phyloP scores from a whole-genome alignment of 2,888 invertebrate genomes.

The Eristalis tenax region DNA sequence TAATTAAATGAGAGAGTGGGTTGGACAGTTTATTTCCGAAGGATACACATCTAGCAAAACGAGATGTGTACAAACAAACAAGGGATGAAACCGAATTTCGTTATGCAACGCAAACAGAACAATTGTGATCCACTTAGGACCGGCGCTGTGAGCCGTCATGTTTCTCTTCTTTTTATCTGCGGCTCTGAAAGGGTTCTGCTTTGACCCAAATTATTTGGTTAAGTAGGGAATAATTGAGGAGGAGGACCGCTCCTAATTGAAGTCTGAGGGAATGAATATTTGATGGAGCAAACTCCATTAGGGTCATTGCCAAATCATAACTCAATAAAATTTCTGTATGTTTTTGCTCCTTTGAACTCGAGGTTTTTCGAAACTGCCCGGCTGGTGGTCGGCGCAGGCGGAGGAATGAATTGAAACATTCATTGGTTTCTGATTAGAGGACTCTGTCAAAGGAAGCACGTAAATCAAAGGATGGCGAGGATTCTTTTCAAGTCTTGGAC shows the following conservation, averaged over 20 bases:
- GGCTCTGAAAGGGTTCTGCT: background rate
- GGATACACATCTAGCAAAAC: background rate
- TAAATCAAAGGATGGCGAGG: too few species aligned
- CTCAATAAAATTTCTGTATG: background rate
- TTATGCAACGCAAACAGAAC: conserved; percentile 27
- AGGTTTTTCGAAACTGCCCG: background rate
- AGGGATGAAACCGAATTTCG: conserved; percentile 36
- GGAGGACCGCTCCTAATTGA: conserved; percentile 15
- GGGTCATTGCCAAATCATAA: conserved; percentile 3
- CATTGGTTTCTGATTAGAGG: background rate
- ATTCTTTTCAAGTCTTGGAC: too few species aligned
- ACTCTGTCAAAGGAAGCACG: background rate
- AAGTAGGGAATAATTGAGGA: conserved; percentile 14
- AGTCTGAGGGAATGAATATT: conserved; percentile 22
- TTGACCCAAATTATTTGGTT: conserved; percentile 21
- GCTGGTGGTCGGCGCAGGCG: background rate
- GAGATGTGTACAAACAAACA: background rate
- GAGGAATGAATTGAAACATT: background rate
- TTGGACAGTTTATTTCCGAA: background rate
- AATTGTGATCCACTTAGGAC: conserved; percentile 27
- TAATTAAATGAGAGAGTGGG: conserved; percentile 44
- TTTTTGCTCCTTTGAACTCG: background rate
- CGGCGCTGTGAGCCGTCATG: background rate
- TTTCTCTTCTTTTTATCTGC: background rate
- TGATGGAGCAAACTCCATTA: conserved; percentile 6